Base-by-base conservation (phyloP, 1,140 invertebrate genomes). In the Spodoptera frugiperda region DNA sequence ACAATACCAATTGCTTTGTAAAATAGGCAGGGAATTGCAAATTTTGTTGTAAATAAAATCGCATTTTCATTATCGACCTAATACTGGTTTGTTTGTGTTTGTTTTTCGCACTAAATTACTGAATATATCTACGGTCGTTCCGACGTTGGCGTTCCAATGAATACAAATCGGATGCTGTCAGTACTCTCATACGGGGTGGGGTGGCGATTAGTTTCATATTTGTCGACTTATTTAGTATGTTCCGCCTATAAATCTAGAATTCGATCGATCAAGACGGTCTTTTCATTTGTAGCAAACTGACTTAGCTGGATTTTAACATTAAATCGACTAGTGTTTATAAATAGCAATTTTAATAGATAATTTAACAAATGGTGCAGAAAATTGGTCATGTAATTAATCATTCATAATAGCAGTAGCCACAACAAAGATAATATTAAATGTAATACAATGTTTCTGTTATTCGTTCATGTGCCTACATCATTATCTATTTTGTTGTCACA, bases 91-190 rank as follows among this genome's bases (percentile, higher is more conserved):
- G 63, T 67, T 67, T 65, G 39, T 48, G 30, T 65, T 46, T 46
- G 44, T 49, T 67, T 67, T 67, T 67, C 63, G 19, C 63, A 48
- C 63, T 25, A 48, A 21, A 48, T 48, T 65, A 65, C 61, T 12
- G 63, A 67, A 67, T 65, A 53, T 51, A 77, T 76, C 48, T 74
- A 57, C 61, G 68, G 3, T 17, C 49, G 30, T 46, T 75, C 49
- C 46, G 33, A 57, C 19, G 63, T 70, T 75, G 30, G 30, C 33
- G 33, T 67, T 67, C 14, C 25, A 10, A 46, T 55, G 49, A 44
- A 78, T 49, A 74, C 65, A 39, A 63, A 78, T 67, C 21, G 71
- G 59, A 65, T 78, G 33, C 10, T 63, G 59, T 63, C 59, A 63
- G 59, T 17, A 15, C 15, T 17, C 51, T 9, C 4, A 63, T 12